Conservation (phyloP, 1,140 invertebrate genomes). For the Drosophila eugracilis region DNA sequence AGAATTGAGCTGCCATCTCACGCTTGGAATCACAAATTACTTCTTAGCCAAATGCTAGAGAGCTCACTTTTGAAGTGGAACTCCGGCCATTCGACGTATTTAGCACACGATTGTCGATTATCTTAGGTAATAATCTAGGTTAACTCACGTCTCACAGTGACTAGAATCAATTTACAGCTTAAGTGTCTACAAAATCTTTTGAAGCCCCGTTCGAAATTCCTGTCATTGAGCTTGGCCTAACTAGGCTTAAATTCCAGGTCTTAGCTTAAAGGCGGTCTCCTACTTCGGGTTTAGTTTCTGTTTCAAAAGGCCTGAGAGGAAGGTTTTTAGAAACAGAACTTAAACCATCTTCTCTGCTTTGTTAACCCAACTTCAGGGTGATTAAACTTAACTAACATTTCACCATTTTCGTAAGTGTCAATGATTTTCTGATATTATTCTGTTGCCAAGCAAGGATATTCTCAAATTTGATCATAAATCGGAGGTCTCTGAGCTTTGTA, state of each 20-base stretch:
- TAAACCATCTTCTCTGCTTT: too few relatives aligned
- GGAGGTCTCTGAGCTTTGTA: conserved; percentile 43
- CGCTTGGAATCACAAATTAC: conserved; percentile 49
- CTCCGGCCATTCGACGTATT: conserved; percentile 22
- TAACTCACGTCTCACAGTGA: conserved; percentile 12
- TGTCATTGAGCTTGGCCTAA: conserved; percentile 5
- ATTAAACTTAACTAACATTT: conserved; percentile 36
- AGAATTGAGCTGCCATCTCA: conserved; percentile 17
- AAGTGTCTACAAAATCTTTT: conserved; percentile 26
- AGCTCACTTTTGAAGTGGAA: conserved; percentile 37
- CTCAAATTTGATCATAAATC: conserved; percentile 1
- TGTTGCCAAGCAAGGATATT: conserved; percentile 21
- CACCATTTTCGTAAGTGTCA: conserved; percentile 32
- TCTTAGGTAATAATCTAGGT: conserved; percentile 45
- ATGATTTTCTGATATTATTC: conserved; percentile 19
- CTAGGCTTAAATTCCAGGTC: conserved; percentile 1
- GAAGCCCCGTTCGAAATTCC: conserved; percentile 9
- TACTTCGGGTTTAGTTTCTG: background rate
- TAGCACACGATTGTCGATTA: conserved; percentile 55
- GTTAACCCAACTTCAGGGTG: conserved; percentile 10
- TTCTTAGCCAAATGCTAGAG: conserved; percentile 24
- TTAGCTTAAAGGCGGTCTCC: background rate
- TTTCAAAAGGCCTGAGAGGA: too few relatives aligned
- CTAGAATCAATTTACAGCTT: conserved; percentile 29
- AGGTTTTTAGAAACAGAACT: too few relatives aligned